phyloP scores from a whole-genome alignment of 2,888 invertebrate species.

The Tiliacea citrago region DNA sequence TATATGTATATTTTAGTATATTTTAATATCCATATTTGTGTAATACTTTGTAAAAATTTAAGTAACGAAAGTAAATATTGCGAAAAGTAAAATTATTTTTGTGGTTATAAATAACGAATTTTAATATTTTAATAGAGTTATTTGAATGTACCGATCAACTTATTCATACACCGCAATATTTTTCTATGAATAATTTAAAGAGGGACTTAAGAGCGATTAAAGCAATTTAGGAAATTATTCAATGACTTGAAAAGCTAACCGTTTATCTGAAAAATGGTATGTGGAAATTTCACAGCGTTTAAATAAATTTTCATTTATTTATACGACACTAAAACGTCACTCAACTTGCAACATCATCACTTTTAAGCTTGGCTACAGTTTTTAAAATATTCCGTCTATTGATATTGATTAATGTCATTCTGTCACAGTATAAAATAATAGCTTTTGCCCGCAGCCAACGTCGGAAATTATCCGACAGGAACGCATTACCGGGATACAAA shows the following conservation, averaged over 20 bases:
- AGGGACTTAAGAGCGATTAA: slow-evolving; percentile 42
- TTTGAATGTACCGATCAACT: slow-evolving; percentile 24
- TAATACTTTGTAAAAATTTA: background rate
- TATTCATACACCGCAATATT: slow-evolving; percentile 29
- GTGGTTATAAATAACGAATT: background rate
- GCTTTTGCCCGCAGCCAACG: too few relatives aligned
- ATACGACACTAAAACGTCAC: slow-evolving; percentile 10
- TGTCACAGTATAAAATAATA: background rate
- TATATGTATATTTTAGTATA: too few relatives aligned
- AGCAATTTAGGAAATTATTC: slow-evolving; percentile 38
- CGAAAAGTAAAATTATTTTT: slow-evolving; percentile 1
- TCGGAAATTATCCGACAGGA: too few relatives aligned
- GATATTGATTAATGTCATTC: slow-evolving; percentile 4
- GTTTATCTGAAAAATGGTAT: slow-evolving; percentile 22
- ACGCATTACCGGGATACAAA: too few relatives aligned
- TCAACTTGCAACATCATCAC: background rate
- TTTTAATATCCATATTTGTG: background rate
- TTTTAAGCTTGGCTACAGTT: background rate
- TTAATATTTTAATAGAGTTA: background rate
- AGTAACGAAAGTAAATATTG: background rate
- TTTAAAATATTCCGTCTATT: background rate
- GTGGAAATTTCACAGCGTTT: background rate
- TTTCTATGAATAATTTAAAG: slow-evolving; percentile 32
- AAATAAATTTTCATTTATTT: slow-evolving; percentile 20
- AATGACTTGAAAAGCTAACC: slow-evolving; percentile 21